Base-by-base conservation (phyloP, 2,888 invertebrate genomes). In the Steinernema carpocapsae region DNA sequence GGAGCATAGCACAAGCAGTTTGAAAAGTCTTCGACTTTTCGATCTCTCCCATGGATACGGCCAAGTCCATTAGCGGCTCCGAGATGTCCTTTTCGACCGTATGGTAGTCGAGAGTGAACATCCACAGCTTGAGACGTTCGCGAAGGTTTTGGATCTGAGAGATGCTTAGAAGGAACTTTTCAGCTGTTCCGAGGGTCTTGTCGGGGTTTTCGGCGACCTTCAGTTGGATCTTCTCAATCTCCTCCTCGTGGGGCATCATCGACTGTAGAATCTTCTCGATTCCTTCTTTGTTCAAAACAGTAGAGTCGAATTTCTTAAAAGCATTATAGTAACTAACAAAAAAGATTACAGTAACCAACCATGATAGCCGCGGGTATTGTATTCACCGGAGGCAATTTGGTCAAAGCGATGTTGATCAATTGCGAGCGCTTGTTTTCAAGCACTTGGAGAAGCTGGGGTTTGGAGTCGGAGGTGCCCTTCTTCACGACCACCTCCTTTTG, bases 381-480 rank as follows among this genome's bases (percentile, higher is more conserved):
- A 80, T 96, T 92, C 0, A 97, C 94, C 0, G 97, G 97, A 1
- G 99, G 99, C 79, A 99, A 90, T 88, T 97, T 97, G 26, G 97
- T 99, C 93, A 99, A 94, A 19, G 97, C 97, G 85, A 99, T 99
- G 88, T 99, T 99, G 83, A 99, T 99, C 52, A 96, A 97, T 89
- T 99, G 99, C 7, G 99, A 99, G 80, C 99, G 91, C 88, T 97
- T 99, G 64, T 95, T 93, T 88, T 96, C 95, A 89, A 99, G 90
- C 51, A 99, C 95, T 17, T 51, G 71, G 74, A 96, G 93, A 78
- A 95, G 92, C 89, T 94, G 94, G 88, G 94, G 94, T 89, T 93
- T 94, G 46, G 81, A 76, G 51, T 80, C 85, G 7, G 79, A 77
- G 48, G 76, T 82, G 14, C 78, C 72, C 74, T 83, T 83, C 78